Base-by-base conservation (phyloP, 2,888 invertebrate genomes). In the Nezara viridula region DNA sequence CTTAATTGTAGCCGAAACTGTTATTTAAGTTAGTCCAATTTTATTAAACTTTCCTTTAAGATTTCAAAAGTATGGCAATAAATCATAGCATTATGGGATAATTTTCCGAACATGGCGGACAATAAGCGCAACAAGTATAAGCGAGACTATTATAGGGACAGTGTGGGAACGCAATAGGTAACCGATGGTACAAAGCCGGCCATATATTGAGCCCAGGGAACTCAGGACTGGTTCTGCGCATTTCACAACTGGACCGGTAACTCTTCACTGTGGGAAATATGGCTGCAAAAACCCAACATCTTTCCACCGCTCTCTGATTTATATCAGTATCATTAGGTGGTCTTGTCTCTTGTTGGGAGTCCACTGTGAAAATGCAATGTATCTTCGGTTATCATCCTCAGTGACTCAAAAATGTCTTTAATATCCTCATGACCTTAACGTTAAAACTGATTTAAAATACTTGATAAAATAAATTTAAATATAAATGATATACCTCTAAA, bases 201-300 rank as follows among this genome's bases (percentile, higher is more conserved):
- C 44, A 44, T 81, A 81, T 44, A 81, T 81, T 6, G 44, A 81
- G 24, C 16, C 81, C 1, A 44, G 81, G 81, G 81, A 81, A 44
- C 81, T 44, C 81, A 81, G 16, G 81, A 81, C 81, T 81, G 81
- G 81, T 81, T 81, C 81, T 81, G 5, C 66, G 66, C 44, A 81
- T 81, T 81, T 81, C 81, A 81, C 81, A 81, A 81, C 81, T 81
- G 81, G 81, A 81, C 40, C 47, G 81, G 81, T 81, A 81, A 81
- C 81, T 81, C 44, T 81, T 81, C 81, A 81, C 81, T 47, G 81
- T 40, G 81, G 81, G 81, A 47, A 47, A n/a, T 40, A 47, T 40
- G 81, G 40, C 81, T 44, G 81, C 81, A 81, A 81, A 47, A 73
- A 73, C 66, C 37, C 32, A 73, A 73, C 66, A 73, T 73, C 66